Base-by-base conservation (phyloP, 2,113 vertebrate genomes). In the Plectropomus leopardus region DNA sequence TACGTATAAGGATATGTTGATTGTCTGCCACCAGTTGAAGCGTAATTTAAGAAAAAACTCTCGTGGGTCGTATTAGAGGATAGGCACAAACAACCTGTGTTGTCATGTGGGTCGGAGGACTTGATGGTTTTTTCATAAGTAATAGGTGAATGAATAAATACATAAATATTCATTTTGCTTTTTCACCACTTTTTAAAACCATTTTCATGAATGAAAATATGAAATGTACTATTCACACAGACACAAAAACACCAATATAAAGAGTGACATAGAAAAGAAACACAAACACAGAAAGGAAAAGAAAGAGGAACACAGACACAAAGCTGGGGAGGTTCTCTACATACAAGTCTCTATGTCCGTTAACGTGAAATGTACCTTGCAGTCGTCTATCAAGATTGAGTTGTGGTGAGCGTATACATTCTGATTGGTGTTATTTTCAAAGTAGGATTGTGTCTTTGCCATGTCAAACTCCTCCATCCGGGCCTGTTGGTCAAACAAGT, bases 301-400 rank as follows among this genome's bases (percentile, higher is more conserved):
- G 50, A 81, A 71, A 70, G 86, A 90, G 92, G 89, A 76, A 83
- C 87, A 86, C 88, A 87, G 87, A 94, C 94, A 95, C 91, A 94
- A 44, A 79, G 45, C 36, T 26, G 65, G 76, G 86, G 78, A 67
- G 82, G 78, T 21, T 87, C 84, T 85, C 95, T 97, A 99, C 95
- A 99, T 98, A 93, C 97, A 99, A 14, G 98, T 99, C 95, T 99
- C 98, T 87, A 98, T 98, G 95, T 99, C 98, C 91, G 97, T 96
- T 96, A 99, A 96, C 10, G 94, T 95, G 90, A 96, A 96, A 92
- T 96, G 96, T 99, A 99, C 98, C 98, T 99, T 99, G 98, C 97
- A 97, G 92, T 99, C 97, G 95, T 98, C 97, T 96, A 97, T 96
- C 93, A 97, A 94, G 94, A 97, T 95, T 86, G 89, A 93, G 92